Base-by-base conservation (phyloP, 2,797 vertebrate species). In the Poecilia velifera region DNA sequence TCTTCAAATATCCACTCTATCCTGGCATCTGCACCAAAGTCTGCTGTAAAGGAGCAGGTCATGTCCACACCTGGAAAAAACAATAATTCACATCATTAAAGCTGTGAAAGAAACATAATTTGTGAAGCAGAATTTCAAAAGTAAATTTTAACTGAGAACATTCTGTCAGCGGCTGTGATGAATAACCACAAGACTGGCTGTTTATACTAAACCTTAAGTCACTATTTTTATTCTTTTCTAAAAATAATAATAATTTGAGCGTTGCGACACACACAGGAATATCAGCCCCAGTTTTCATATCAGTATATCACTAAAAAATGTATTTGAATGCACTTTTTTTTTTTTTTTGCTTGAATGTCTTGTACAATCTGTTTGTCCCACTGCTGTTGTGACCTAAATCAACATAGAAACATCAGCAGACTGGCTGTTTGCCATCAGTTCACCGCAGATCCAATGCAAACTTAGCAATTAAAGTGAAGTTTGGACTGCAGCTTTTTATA, bases 1-100 rank as follows among this genome's bases (percentile, higher is more conserved):
- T 94, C 81, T 1, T 84, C 89, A 73, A 97, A 97, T 73, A 97
- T 98, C 98, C 97, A 98, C 88, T 98, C 97, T 47, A 98, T 79
- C 62, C 97, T 95, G 25, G 94, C 79, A 0, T 12, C 2, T 18
- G 74, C 0, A 2, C 79, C 88, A 78, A 96, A 94, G 84, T 96
- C 91, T 0, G 53, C 51, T 0, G 94, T 10, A 88, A 94, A 83
- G 0, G 9, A 0, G 84, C 97, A 99, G 1, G 68, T 78, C 6
- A 99, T 78, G 43, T 93, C 96, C 14, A 53, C 81, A 0, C 89
- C 97, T 98, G 80, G 22, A 78, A 84, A 53, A 79, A n/a, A 76
- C 83, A 59, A 8, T 79, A 82, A 76, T 16, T 73, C 22, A 84
- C 6, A 45, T 8, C 12, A 4, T 14, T 4, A 39, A 59, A 3